These are phyloP conservation scores for Octopus bimaculoides DNA, from an alignment of 1,140 invertebrate species.

Conservation along the genomic window DNA sequence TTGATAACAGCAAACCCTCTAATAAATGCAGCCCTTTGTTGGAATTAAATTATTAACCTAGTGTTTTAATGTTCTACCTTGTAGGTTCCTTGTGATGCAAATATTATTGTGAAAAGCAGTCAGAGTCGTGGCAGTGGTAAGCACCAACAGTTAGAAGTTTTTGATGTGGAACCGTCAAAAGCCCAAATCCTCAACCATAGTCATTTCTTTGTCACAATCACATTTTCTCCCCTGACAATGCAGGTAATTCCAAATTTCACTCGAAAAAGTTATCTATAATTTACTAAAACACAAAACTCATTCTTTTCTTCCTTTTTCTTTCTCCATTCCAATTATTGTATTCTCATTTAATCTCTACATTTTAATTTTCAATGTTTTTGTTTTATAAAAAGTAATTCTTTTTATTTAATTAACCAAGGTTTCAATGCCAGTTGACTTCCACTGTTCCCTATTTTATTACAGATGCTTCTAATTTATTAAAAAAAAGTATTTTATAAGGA, in stretches of 20 bases:
- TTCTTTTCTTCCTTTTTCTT: background rate
- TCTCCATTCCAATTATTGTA: background rate
- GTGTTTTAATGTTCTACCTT: background rate
- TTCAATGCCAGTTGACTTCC: too few species aligned
- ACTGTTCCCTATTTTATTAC: too few species aligned
- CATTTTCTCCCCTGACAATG: conserved; percentile 55
- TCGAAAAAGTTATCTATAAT: background rate
- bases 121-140: conserved; percentile 29
- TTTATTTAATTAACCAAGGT: too few species aligned
- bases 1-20: too few species aligned
- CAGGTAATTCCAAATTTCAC: conserved; percentile 37
- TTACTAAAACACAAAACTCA: background rate
- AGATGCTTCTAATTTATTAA: too few species aligned
- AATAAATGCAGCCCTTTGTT: too few species aligned
- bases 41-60: too few species aligned
- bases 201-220: conserved; percentile 52
- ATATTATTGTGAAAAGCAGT: conserved; percentile 46
- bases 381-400: too few species aligned
- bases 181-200: conserved; percentile 53
- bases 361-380: background rate
- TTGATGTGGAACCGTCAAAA: conserved; percentile 54
- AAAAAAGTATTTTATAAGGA: too few species aligned
- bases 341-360: background rate
- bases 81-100: conserved; percentile 54
- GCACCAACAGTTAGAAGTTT: conserved; percentile 39